Conservation (phyloP, 2,797 vertebrate species). For the Coregonus suidteri region DNA sequence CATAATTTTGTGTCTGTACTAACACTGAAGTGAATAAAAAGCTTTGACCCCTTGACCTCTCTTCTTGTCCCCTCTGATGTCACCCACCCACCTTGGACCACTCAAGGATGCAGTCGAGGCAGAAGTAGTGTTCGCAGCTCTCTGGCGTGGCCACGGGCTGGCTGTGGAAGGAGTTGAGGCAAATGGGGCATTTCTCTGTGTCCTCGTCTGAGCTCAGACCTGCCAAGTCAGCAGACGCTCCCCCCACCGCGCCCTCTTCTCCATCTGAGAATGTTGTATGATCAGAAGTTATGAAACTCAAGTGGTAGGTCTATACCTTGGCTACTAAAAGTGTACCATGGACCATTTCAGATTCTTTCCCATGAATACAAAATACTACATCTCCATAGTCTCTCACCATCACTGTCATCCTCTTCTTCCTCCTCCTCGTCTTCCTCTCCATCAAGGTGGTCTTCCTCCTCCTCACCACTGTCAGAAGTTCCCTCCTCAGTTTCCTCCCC, state of each 20-base stretch:
- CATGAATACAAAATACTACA: too few relatives aligned
- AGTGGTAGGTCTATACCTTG: background rate
- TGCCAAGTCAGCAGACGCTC: constrained; percentile 25
- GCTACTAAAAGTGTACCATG: background rate
- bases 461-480: constrained; percentile 71
- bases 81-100: constrained; percentile 89
- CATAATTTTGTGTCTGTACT: too few relatives aligned
- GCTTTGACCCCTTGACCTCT: background rate
- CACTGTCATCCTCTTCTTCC: constrained; percentile 74
- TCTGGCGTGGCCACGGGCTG: constrained; percentile 95
- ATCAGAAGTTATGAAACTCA: background rate
- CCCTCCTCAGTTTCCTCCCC: constrained; percentile 71
- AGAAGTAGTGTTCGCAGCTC: constrained; percentile 94
- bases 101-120: constrained; percentile 94
- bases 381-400: constrained; percentile 46
- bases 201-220: constrained; percentile 88
- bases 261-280: constrained; percentile 41
- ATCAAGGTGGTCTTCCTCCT: constrained; percentile 60
- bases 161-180: constrained; percentile 89
- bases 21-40: background rate
- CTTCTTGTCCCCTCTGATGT: background rate
- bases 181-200: constrained; percentile 91
- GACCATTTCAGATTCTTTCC: background rate
- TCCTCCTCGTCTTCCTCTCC: constrained; percentile 74
- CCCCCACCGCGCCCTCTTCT: constrained; percentile 52